Conservation (phyloP, 2,113 vertebrate genomes). For the Heterotis niloticus region DNA sequence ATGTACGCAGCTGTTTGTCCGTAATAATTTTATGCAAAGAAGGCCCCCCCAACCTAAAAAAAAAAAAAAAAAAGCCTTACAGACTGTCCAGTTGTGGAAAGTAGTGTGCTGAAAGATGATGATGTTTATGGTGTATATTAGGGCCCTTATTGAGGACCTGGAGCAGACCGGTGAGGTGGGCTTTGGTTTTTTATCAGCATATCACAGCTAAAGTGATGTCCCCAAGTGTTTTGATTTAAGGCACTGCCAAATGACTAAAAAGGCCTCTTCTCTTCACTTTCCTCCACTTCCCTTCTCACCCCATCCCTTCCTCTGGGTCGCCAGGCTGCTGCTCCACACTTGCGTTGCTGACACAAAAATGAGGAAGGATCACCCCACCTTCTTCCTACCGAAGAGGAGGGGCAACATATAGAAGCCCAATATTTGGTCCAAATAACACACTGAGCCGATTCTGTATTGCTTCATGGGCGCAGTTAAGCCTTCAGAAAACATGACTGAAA, state of each 20-base stretch:
- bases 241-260: slow-evolving; percentile 4
- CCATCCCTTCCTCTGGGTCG: neutral
- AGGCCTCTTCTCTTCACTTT: neutral
- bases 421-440: slow-evolving; percentile 20
- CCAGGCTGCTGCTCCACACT: neutral
- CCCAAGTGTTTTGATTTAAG: neutral
- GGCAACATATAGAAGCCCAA: neutral
- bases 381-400: neutral
- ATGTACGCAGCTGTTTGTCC: neutral
- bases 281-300: neutral
- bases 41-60: neutral
- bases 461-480: neutral
- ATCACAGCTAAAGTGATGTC: neutral
- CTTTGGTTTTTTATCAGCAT: neutral
- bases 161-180: neutral
- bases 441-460: neutral
- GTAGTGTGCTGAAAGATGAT: neutral
- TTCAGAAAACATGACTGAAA: neutral
- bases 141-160: neutral
- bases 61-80: no score
- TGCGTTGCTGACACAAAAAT: neutral
- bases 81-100: neutral
- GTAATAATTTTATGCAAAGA: neutral
- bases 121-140: neutral
- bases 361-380: neutral